Evolutionary conservation across 2,113 vertebrate species (phyloP).

Genomic region (Psettodes erumei): DNA sequence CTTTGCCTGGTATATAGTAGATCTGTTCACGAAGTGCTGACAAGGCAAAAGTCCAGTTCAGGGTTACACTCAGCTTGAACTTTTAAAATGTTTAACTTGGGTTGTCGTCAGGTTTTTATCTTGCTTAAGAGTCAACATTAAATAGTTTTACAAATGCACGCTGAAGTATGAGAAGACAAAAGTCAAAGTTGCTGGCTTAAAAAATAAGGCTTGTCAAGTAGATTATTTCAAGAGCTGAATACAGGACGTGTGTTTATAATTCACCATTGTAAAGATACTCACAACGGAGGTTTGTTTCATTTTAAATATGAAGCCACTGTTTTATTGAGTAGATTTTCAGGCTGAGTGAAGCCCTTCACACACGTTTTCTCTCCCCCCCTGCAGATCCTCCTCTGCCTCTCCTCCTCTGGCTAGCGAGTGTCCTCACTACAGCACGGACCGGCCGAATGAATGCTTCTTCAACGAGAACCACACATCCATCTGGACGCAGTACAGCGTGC

Average conservation of each 20-base stretch:
- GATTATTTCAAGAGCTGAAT: too few relatives aligned
- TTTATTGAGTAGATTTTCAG: background rate
- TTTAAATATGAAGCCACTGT: background rate
- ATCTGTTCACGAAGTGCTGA: constrained; percentile 8
- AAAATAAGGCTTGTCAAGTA: background rate
- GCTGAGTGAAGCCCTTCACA: too few relatives aligned
- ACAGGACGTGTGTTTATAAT: too few relatives aligned
- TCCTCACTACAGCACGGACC: constrained; percentile 88
- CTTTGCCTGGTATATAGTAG: background rate
- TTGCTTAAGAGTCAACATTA: background rate
- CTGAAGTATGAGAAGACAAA: background rate
- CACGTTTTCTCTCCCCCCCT: too few relatives aligned
- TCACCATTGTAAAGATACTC: background rate
- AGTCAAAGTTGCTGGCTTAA: too few relatives aligned
- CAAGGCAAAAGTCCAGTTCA: constrained; percentile 41
- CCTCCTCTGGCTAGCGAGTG: constrained; percentile 89
- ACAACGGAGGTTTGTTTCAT: background rate
- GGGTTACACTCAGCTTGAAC: background rate
- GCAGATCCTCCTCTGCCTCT: constrained; percentile 7
- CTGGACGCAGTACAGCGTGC: constrained; percentile 89
- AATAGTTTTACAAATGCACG: background rate
- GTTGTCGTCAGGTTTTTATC: background rate
- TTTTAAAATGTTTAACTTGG: background rate
- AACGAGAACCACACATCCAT: constrained; percentile 87
- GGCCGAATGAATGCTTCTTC: constrained; percentile 91